phyloP scores from a whole-genome alignment of 2,797 vertebrate species.

The Leucoraja ocellata region DNA sequence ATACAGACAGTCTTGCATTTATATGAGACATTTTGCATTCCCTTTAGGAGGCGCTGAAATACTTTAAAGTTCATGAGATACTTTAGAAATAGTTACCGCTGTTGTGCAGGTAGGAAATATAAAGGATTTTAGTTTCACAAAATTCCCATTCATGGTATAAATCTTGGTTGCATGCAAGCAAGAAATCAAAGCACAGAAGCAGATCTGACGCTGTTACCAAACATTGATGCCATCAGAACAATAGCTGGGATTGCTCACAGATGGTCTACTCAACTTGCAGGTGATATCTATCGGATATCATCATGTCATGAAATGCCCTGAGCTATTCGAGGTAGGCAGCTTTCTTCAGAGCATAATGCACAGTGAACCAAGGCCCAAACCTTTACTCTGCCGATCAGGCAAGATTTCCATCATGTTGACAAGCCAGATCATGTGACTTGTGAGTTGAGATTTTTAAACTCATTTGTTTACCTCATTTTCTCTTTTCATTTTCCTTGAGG shows the following conservation, averaged over 20 bases:
- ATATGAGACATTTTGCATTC: too few relatives aligned
- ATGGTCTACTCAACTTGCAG: neutral
- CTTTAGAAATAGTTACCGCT: too few relatives aligned
- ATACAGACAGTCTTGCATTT: too few relatives aligned
- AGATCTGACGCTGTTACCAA: neutral
- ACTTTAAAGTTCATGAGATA: too few relatives aligned
- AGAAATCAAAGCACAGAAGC: neutral
- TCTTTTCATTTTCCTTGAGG: neutral
- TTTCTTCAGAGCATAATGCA: neutral
- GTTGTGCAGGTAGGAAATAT: too few relatives aligned
- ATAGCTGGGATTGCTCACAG: neutral
- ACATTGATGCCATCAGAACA: neutral
- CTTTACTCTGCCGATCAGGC: neutral
- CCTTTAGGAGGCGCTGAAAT: too few relatives aligned
- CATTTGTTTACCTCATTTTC: neutral
- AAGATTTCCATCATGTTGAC: neutral
- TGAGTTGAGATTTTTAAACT: slow-evolving; percentile 18
- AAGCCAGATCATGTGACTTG: neutral
- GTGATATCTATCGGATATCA: neutral
- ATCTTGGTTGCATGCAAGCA: neutral
- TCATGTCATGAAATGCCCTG: neutral
- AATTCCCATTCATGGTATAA: neutral
- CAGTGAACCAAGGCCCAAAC: neutral
- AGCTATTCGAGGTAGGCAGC: neutral
- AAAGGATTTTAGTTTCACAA: neutral